phyloP scores from a whole-genome alignment of 2,113 vertebrate genomes.

The Crotophaga sulcirostris region DNA sequence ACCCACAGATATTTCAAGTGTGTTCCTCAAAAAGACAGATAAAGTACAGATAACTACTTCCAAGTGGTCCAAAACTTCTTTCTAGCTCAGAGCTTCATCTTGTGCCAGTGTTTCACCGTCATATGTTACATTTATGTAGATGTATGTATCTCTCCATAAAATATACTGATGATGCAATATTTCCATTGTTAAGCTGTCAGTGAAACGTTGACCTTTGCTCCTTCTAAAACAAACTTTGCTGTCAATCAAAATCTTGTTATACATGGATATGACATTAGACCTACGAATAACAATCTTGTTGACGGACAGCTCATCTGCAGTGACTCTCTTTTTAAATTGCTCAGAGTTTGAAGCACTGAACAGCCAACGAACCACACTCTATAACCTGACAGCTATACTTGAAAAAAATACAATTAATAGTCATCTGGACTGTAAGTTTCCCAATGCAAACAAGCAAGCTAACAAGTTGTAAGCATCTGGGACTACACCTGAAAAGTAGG shows the following conservation, averaged over 20 bases:
- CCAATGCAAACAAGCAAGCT: not conserved
- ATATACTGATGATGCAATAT: conserved; percentile 58
- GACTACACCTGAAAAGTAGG: not conserved
- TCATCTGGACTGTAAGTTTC: not conserved
- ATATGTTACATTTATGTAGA: conserved; percentile 45
- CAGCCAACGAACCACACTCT: not conserved
- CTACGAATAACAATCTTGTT: conserved; percentile 31
- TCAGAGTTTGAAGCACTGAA: not conserved
- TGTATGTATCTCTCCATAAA: conserved; percentile 27
- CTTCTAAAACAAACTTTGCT: conserved; percentile 59
- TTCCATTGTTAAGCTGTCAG: conserved; percentile 68
- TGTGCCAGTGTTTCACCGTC: not conserved
- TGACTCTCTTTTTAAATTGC: not conserved
- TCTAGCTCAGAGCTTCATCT: not conserved
- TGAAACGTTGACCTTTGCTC: conserved; percentile 50
- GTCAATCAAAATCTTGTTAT: conserved; percentile 66
- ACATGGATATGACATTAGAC: conserved; percentile 54
- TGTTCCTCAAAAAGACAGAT: not conserved
- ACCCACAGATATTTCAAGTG: not conserved
- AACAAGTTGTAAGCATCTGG: not conserved
- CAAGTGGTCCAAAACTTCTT: not conserved
- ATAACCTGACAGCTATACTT: not conserved
- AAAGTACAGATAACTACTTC: not conserved
- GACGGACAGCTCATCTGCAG: conserved; percentile 57
- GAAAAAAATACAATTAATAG: not conserved